Percentiles rank a stretch among this genome's conserved stretches.
Conservation (phyloP, 2,797 vertebrate genomes). For the Pelochelys cantorii region DNA sequence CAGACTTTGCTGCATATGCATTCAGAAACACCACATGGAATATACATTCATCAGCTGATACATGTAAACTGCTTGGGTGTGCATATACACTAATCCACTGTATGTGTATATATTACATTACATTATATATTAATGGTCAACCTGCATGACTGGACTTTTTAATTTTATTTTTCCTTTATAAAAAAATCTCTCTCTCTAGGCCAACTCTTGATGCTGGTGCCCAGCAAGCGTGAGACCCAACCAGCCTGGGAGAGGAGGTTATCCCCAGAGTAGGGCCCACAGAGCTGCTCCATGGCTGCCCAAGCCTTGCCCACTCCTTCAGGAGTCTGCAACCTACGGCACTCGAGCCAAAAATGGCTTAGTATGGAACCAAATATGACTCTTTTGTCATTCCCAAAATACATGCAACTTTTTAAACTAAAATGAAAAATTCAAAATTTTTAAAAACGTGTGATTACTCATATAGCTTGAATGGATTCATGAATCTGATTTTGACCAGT, state of each 20-base stretch:
- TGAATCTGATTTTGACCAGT: too few species aligned
- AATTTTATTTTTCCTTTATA: neutral
- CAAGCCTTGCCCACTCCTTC: neutral
- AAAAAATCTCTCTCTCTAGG: neutral
- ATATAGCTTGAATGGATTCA: too few species aligned
- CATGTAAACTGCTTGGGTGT: neutral
- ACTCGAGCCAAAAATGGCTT: too few species aligned
- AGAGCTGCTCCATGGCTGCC: fast-evolving
- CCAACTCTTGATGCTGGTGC: neutral
- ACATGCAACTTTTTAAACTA: too few species aligned
- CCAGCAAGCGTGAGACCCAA: neutral
- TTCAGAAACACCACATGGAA: conserved; percentile 10
- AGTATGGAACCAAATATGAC: too few species aligned
- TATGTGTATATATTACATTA: neutral
- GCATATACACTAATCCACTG: neutral
- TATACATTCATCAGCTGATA: neutral
- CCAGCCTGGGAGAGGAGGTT: too few species aligned
- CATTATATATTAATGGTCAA: neutral
- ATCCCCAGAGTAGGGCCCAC: fast-evolving
- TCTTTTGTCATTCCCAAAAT: too few species aligned
- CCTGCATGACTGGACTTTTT: fast-evolving
- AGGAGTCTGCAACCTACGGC: too few species aligned
- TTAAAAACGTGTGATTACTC: too few species aligned
- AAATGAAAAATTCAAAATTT: too few species aligned
- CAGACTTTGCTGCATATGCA: neutral